phyloP scores from a whole-genome alignment of 1,140 invertebrate species.

The Panagrolaimus sp. region DNA sequence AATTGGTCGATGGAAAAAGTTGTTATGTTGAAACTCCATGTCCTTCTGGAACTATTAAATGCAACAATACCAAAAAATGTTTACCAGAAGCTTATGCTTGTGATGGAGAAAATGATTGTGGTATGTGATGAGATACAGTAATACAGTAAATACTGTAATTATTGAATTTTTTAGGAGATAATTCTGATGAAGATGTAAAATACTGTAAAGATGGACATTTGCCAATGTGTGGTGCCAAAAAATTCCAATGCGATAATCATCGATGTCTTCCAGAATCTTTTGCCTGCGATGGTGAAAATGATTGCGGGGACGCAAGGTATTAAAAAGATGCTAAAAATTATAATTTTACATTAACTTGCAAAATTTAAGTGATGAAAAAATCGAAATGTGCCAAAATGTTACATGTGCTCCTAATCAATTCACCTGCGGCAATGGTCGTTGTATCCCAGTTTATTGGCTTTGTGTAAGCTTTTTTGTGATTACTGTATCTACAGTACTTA shows the following conservation, averaged over 20 bases:
- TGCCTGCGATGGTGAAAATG: slow-evolving; percentile 69
- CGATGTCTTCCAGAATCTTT: slow-evolving; percentile 60
- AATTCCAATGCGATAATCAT: slow-evolving; percentile 88
- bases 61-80: slow-evolving; percentile 68
- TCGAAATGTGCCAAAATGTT: slow-evolving; percentile 75
- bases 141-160: too few relatives aligned
- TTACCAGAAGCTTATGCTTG: slow-evolving; percentile 92
- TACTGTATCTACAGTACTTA: too few relatives aligned
- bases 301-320: slow-evolving; percentile 76
- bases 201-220: slow-evolving; percentile 64
- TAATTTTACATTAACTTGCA: too few relatives aligned
- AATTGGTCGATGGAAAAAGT: slow-evolving; percentile 46
- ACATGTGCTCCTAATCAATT: slow-evolving; percentile 87
- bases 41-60: slow-evolving; percentile 53
- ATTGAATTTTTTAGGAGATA: slow-evolving; percentile 64
- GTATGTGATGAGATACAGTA: too few relatives aligned
- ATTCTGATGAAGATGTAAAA: slow-evolving; percentile 77
- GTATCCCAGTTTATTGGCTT: slow-evolving; percentile 83
- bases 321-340: too few relatives aligned
- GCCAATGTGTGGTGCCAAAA: slow-evolving; percentile 78
- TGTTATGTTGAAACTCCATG: slow-evolving; percentile 55
- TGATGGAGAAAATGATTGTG: slow-evolving; percentile 71
- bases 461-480: slow-evolving; percentile 62
- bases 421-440: slow-evolving; percentile 86
- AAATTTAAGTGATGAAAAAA: slow-evolving; percentile 73